Base-by-base conservation (phyloP, 2,797 vertebrate species). In the Eremophila alpestris region DNA sequence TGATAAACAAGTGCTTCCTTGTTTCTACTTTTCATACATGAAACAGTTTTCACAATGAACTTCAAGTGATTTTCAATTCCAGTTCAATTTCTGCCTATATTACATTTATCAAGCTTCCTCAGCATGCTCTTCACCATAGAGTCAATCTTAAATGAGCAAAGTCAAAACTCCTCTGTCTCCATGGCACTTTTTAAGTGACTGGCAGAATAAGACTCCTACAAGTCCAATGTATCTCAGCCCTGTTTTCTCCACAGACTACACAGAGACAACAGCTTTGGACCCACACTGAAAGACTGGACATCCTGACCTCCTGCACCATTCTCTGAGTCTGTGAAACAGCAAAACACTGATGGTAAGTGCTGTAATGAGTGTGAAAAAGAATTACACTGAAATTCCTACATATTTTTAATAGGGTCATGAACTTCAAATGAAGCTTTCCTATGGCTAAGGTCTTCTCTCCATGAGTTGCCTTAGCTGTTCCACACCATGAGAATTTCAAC, bases 261-360 rank as follows among this genome's bases (percentile, higher is more conserved):
- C 30, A 24, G 13, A 59, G 24, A 58, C 10, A 71, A 16, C 7
- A 64, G 16, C 20, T 89, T 59, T 70, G 29, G 23, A 43, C 32
- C 7, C 8, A 20, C 1, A 0, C 2, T 32, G 30, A 32, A 41
- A 79, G 9, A 29, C 1, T 58, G 36, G 24, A 40, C 9, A 82
- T 79, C 5, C 9, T 83, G 45, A 77, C 2, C 16, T 88, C 11
- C 49, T 69, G 24, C 19, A 56, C 19, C 36, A 13, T 70, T 73
- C 32, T 65, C 16, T 22, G 18, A 27, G 19, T 43, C 38, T 78
- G 23, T 67, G 58, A 78, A 62, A 68, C 34, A 56, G 5, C 26
- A 64, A 27, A 68, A 43, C 34, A 46, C 1, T 62, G 30, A 52
- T 8, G 10, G 6, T 16, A 74, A 60, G 9, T 38, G 7, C 9